Base-by-base conservation (phyloP, 2,888 invertebrate genomes). In the Zonitis immaculata region DNA sequence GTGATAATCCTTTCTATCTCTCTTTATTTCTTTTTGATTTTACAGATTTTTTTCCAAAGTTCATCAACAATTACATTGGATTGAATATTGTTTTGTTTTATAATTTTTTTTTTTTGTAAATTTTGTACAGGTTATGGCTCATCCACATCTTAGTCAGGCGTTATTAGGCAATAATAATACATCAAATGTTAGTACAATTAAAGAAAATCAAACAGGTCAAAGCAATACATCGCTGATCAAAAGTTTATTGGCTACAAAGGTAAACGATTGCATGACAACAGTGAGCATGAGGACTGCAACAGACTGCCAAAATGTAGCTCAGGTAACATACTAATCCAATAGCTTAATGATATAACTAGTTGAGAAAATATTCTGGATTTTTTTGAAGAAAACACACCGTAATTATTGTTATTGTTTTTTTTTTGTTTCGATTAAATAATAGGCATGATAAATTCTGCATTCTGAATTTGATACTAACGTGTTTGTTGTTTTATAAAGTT, bases 171-270 rank as follows among this genome's bases (percentile, higher is more conserved):
- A 63, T 51, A 59, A 56, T 18, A 35, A 49, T n/a, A 48, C 57
- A 20, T 56, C 61, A 28, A 53, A 66, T 42, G 72, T 73, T 57
- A 56, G 69, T 5, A 62, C 51, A 45, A 58, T 47, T 54, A 61
- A 47, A 35, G 51, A 45, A 48, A 52, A 76, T 4, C 62, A 77
- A 39, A 77, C 78, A 54, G 63, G 68, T 61, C 66, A 66, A 60
- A 82, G 83, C 52, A 86, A 85, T 70, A 88, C 91, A 48, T 91
- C 92, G 55, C 82, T 95, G 66, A 95, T 95, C 74, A 95, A 95
- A 78, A 94, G 91, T 78, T 82, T 96, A 63, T 80, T 96, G 76
- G 95, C 95, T 67, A 93, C 90, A 78, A 96, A 95, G 87, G 93
- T 94, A 81, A 82, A 81, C 79, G 80, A 81, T 76, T 80, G 79